phyloP scores from a whole-genome alignment of 2,888 invertebrate genomes.

The Calliphora vomitoria region DNA sequence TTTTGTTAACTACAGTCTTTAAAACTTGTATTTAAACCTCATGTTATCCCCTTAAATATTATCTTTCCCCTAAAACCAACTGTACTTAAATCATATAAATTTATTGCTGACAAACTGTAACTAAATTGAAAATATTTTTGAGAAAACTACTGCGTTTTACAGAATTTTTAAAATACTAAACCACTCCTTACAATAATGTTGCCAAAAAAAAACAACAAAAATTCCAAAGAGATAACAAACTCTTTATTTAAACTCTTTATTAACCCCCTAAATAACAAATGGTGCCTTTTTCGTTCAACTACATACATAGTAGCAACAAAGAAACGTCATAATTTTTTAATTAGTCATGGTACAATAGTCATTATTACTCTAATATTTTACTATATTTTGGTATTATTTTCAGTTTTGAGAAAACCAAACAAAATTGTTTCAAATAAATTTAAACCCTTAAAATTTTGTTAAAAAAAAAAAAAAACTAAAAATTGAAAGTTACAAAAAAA shows the following conservation, averaged over 20 bases:
- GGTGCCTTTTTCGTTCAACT: constrained; percentile 23
- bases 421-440: constrained; percentile 15
- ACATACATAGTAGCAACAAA: constrained; percentile 21
- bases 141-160: constrained; percentile 18
- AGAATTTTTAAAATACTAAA: neutral
- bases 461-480: neutral
- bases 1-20: no score
- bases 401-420: constrained; percentile 30
- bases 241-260: constrained; percentile 62
- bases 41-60: neutral
- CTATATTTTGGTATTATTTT: neutral
- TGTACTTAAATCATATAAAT: neutral
- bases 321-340: constrained; percentile 70
- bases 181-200: neutral
- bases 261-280: constrained; percentile 67
- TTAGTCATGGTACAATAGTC: constrained; percentile 69
- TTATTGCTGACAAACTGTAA: constrained; percentile 41
- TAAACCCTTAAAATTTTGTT: constrained; percentile 62
- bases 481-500: constrained; percentile 40
- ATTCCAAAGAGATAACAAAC: constrained; percentile 43
- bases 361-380: constrained; percentile 52
- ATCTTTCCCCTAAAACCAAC: neutral
- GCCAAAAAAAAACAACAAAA: neutral
- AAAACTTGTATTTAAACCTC: neutral
- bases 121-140: constrained; percentile 43